Evolutionary conservation across 2,888 invertebrate species (phyloP).

Genomic region (Melangyna quadrimaculata): DNA sequence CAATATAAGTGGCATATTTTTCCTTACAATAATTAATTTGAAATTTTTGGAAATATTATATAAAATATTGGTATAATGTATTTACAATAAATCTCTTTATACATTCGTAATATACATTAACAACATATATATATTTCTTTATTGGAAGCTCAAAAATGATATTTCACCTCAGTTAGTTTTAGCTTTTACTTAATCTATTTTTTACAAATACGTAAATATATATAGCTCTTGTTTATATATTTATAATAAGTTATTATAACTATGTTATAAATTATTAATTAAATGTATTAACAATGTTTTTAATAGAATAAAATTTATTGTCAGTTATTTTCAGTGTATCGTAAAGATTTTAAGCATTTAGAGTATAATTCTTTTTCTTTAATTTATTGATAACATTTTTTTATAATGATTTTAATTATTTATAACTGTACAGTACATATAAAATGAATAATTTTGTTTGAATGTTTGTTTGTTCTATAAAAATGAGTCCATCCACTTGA

Average conservation of each 20-base stretch:
- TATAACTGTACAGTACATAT: background rate
- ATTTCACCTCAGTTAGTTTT: conserved; percentile 61
- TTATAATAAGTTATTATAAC: background rate
- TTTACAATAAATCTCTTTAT: too few relatives aligned
- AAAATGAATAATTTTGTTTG: background rate
- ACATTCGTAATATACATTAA: too few relatives aligned
- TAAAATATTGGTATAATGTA: too few relatives aligned
- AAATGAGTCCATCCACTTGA: too few relatives aligned
- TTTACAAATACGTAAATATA: conserved; percentile 47
- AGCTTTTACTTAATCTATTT: background rate
- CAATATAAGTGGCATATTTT: too few relatives aligned
- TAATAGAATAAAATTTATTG: conserved; percentile 77
- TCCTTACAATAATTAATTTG: too few relatives aligned
- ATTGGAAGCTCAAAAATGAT: conserved; percentile 71
- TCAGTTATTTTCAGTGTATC: conserved; percentile 79
- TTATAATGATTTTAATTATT: background rate
- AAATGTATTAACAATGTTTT: conserved; percentile 41
- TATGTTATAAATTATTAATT: conserved; percentile 14
- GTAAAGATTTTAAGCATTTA: conserved; percentile 44
- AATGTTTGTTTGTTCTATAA: background rate
- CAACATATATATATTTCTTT: too few relatives aligned
- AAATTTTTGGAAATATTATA: too few relatives aligned
- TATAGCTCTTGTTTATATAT: conserved; percentile 37
- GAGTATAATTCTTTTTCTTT: conserved; percentile 43
- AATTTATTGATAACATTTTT: conserved; percentile 63